Conservation (phyloP, 2,797 vertebrate species). For the Neosilurus mollespiculum region DNA sequence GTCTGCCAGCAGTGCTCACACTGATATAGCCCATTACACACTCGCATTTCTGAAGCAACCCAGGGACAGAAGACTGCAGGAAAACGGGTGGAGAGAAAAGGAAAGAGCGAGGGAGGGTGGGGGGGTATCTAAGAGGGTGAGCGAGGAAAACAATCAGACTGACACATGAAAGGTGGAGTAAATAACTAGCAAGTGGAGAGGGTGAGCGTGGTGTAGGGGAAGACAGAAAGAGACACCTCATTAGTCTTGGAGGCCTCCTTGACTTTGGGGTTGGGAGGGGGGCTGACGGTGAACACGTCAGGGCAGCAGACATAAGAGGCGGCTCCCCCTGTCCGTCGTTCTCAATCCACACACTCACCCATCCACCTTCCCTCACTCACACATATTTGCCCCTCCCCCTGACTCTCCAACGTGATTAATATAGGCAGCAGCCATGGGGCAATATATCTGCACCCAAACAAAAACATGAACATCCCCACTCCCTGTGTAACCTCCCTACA, state of each 20-base stretch:
- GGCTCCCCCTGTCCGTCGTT: constrained; percentile 33
- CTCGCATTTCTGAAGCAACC: constrained; percentile 59
- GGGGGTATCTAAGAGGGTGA: constrained; percentile 17
- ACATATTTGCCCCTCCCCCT: constrained; percentile 29
- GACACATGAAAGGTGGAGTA: constrained; percentile 70
- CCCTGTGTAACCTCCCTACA: constrained; percentile 41
- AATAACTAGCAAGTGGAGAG: constrained; percentile 70
- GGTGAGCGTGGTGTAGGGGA: constrained; percentile 34
- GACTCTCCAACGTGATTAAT: constrained; percentile 71
- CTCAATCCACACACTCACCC: constrained; percentile 34
- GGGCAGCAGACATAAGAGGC: constrained; percentile 59
- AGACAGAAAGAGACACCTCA: constrained; percentile 72
- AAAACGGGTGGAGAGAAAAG: constrained; percentile 46
- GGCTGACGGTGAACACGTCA: constrained; percentile 66
- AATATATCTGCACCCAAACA: constrained; percentile 58
- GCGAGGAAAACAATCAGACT: constrained; percentile 62
- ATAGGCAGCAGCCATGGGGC: constrained; percentile 67
- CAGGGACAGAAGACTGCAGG: constrained; percentile 69
- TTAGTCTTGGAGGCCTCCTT: constrained; percentile 74
- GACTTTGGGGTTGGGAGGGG: constrained; percentile 58
- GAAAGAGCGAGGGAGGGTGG: constrained; percentile 64
- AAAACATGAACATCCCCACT: constrained; percentile 34
- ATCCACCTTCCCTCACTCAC: background rate
- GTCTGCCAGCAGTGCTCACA: constrained; percentile 54
- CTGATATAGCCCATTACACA: constrained; percentile 75